Conservation (phyloP, 2,888 invertebrate genomes). For the Eilema griseolum region DNA sequence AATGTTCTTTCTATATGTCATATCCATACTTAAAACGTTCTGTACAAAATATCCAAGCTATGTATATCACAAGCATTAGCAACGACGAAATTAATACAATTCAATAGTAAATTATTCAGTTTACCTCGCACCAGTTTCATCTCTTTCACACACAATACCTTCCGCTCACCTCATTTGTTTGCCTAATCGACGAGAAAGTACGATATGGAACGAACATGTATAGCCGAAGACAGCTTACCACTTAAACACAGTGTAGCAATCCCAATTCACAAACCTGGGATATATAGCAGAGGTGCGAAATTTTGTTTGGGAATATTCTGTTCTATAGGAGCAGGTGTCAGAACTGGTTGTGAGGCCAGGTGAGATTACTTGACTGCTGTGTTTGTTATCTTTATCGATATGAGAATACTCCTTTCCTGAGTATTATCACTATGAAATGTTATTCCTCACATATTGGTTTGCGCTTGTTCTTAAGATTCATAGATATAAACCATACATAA, state of each 20-base stretch:
- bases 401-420: background rate
- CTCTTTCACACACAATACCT: conserved; percentile 69
- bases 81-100: conserved; percentile 1
- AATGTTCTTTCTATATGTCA: too few relatives aligned
- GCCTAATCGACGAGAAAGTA: conserved; percentile 74
- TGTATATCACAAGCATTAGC: background rate
- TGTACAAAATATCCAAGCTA: background rate
- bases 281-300: background rate
- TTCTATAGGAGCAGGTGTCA: background rate
- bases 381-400: conserved; percentile 4
- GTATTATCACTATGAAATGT: background rate
- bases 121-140: conserved; percentile 55
- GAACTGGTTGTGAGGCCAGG: background rate
- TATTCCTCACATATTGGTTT: background rate
- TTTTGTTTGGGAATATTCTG: background rate
- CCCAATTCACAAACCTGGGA: background rate
- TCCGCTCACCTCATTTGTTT: conserved; percentile 71
- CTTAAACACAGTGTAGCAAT: conserved; percentile 3
- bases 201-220: conserved; percentile 72
- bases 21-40: background rate
- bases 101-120: conserved; percentile 11
- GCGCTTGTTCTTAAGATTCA: background rate
- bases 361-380: conserved; percentile 1
- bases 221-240: conserved; percentile 23
- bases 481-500: too few relatives aligned